phyloP scores from a whole-genome alignment of 2,113 vertebrate species.

The Stigmatopora argus region DNA sequence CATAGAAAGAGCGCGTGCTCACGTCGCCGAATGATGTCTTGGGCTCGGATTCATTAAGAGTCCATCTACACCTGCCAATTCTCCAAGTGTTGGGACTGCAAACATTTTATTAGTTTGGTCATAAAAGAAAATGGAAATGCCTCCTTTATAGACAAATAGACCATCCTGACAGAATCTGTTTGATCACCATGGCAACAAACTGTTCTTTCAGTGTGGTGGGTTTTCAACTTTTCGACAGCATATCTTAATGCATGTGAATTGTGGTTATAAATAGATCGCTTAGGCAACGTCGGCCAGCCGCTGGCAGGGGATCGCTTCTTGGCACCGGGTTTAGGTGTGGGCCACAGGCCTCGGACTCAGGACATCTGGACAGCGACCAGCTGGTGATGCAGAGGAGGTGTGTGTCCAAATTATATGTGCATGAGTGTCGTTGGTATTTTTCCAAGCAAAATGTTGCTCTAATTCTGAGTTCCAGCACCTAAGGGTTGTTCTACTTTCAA shows the following conservation, averaged over 20 bases:
- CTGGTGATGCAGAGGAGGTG: background rate
- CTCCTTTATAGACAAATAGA: background rate
- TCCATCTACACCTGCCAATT: slow-evolving; percentile 10
- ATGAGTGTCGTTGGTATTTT: background rate
- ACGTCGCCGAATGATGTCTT: slow-evolving; percentile 38
- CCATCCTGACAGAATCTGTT: background rate
- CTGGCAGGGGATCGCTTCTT: background rate
- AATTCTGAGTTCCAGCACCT: background rate
- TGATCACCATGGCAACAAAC: slow-evolving; percentile 6
- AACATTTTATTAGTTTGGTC: slow-evolving; percentile 21
- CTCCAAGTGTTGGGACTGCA: slow-evolving; percentile 14
- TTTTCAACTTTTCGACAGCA: background rate
- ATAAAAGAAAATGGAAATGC: slow-evolving; percentile 1
- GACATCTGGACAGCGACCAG: slow-evolving; percentile 3
- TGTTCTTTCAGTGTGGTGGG: background rate
- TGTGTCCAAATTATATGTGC: background rate
- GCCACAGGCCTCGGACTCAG: background rate
- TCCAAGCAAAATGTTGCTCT: background rate
- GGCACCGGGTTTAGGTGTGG: background rate
- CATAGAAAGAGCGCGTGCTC: slow-evolving; percentile 20
- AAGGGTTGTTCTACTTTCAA: background rate
- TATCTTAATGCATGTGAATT: background rate
- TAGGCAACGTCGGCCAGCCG: background rate
- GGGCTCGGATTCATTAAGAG: slow-evolving; percentile 20
- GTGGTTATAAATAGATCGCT: slow-evolving; percentile 2